phyloP scores from a whole-genome alignment of 1,140 invertebrate species.

The Saccostrea glomerata region DNA sequence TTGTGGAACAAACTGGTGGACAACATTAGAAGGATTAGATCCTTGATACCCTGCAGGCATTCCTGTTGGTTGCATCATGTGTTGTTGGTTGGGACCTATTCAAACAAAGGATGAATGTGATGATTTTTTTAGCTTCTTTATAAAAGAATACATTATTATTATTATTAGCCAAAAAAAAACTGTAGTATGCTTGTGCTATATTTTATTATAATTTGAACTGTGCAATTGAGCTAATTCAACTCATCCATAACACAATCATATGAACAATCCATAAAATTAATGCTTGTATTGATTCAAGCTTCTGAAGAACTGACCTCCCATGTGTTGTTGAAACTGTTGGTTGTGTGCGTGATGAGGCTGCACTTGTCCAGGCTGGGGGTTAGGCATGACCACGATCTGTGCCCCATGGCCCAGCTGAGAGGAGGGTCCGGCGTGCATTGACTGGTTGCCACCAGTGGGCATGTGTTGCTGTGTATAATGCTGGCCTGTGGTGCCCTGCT shows the following conservation, averaged over 20 bases:
- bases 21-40: conserved; percentile 36
- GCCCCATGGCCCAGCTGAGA: conserved; percentile 37
- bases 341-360: conserved; percentile 43
- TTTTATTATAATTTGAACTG: too few relatives aligned
- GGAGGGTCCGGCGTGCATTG: conserved; percentile 37
- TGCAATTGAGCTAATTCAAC: too few relatives aligned
- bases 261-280: too few relatives aligned
- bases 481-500: conserved; percentile 18
- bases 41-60: conserved; percentile 23
- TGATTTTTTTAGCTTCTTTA: too few relatives aligned
- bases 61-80: conserved; percentile 41
- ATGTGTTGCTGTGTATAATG: conserved; percentile 34
- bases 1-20: conserved; percentile 36
- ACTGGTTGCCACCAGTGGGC: conserved; percentile 18
- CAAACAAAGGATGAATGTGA: neutral
- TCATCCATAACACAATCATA: too few relatives aligned
- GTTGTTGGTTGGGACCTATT: conserved; percentile 33
- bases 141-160: too few relatives aligned
- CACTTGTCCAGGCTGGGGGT: conserved; percentile 40
- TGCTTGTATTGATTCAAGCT: too few relatives aligned
- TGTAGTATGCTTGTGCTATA: too few relatives aligned
- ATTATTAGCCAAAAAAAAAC: too few relatives aligned
- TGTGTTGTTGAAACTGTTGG: conserved; percentile 45
- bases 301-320: conserved; percentile 50
- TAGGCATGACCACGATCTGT: conserved; percentile 50